A percentile compares a stretch with the other conserved stretches of the same genome.
Evolutionary conservation across 1,140 invertebrate genomes (phyloP).

Genomic region (Bradysia coprophila): DNA sequence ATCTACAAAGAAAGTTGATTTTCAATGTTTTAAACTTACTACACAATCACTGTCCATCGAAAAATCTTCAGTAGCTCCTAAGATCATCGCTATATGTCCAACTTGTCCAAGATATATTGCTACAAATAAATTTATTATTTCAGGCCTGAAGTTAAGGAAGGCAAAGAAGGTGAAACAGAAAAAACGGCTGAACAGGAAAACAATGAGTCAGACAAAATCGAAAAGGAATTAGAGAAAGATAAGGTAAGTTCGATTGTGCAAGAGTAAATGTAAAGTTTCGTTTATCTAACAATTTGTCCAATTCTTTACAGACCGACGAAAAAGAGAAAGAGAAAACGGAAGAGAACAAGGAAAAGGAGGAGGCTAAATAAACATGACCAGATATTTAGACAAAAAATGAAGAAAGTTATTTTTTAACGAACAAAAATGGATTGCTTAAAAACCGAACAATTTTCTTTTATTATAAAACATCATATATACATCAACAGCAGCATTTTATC

Average conservation of each 20-base stretch:
- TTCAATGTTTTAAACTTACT: too few species aligned
- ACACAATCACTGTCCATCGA: too few species aligned
- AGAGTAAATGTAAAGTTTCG: not conserved
- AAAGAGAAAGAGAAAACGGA: conserved; percentile 49
- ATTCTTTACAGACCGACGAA: conserved; percentile 30
- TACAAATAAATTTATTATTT: not conserved
- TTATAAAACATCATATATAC: too few species aligned
- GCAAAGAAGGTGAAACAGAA: conserved; percentile 52
- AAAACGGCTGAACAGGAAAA: conserved; percentile 45
- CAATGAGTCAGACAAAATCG: conserved; percentile 38
- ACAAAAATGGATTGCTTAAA: too few species aligned
- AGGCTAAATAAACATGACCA: conserved; percentile 24
- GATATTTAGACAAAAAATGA: too few species aligned
- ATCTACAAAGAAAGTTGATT: too few species aligned
- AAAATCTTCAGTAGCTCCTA: too few species aligned
- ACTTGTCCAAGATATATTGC: not conserved
- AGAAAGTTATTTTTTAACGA: too few species aligned
- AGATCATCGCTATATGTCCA: too few species aligned
- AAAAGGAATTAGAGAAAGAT: conserved; percentile 53
- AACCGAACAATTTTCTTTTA: too few species aligned
- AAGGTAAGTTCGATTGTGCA: conserved; percentile 24
- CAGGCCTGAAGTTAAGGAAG: conserved; percentile 44
- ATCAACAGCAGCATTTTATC: too few species aligned
- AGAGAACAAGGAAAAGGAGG: conserved; percentile 53
- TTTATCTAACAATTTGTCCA: too few species aligned